These are phyloP conservation scores for Ia io DNA, from an alignment of 2,113 vertebrate species.

Conservation along the genomic window DNA sequence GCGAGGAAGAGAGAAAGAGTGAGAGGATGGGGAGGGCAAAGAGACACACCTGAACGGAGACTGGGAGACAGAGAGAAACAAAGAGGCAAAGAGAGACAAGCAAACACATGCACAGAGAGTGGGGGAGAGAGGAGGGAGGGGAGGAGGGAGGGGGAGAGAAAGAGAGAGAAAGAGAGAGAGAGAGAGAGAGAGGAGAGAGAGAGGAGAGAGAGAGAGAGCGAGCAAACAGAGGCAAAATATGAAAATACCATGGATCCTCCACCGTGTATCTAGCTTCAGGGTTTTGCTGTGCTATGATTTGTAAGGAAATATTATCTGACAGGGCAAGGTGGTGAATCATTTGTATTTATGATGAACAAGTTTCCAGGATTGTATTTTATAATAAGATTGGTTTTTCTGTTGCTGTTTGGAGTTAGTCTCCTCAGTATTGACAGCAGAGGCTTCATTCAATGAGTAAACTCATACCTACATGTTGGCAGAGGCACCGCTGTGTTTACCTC, in stretches of 20 bases:
- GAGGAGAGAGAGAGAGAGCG: too few species aligned
- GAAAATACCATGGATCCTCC: not conserved
- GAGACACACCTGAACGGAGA: not conserved
- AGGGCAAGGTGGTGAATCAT: not conserved
- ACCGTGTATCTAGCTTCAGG: not conserved
- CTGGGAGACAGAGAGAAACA: not conserved
- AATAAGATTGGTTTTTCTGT: not conserved
- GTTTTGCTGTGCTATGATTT: slow-evolving; percentile 1
- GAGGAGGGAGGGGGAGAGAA: too few species aligned
- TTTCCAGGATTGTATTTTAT: slow-evolving; percentile 25
- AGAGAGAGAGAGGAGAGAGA: not conserved
- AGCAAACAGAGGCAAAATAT: not conserved
- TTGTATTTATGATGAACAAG: not conserved
- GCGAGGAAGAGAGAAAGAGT: not conserved
- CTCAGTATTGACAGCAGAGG: not conserved
- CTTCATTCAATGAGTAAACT: not conserved
- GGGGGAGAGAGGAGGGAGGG: not conserved
- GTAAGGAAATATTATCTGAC: slow-evolving; percentile 9
- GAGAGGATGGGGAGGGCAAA: not conserved
- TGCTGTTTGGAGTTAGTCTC: slow-evolving; percentile 16
- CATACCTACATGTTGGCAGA: not conserved
- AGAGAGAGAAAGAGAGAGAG: too few species aligned
- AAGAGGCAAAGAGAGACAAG: not conserved
- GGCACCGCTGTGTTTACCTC: not conserved
- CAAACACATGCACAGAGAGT: not conserved